Conservation (phyloP, 2,797 vertebrate species). For the Aulostomus chinensis region DNA sequence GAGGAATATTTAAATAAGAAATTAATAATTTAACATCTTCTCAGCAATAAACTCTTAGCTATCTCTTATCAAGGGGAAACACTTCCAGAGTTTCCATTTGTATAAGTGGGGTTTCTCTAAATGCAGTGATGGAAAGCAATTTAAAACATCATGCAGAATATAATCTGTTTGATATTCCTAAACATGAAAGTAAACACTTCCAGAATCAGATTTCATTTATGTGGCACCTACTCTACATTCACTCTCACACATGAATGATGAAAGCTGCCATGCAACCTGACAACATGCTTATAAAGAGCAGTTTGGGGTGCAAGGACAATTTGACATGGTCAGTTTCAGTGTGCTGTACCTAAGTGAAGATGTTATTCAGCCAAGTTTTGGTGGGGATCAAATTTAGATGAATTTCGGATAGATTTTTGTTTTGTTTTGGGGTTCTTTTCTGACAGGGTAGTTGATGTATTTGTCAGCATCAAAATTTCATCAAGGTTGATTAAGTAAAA, state of each 20-base stretch:
- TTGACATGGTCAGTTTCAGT: no score
- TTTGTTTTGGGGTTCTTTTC: no score
- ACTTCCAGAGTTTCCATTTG: conserved; percentile 2
- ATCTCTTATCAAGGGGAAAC: conserved; percentile 9
- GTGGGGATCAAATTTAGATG: no score
- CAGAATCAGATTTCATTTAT: no score
- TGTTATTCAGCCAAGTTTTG: no score
- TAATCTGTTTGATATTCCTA: conserved; percentile 10
- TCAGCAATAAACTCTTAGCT: conserved; percentile 5
- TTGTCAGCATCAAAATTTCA: conserved; percentile 8
- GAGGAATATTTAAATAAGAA: conserved; percentile 6
- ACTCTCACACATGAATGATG: no score
- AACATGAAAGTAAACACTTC: no score
- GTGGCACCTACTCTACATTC: no score
- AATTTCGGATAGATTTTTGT: no score
- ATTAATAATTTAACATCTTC: conserved; percentile 17
- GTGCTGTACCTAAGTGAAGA: neutral
- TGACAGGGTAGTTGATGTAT: neutral
- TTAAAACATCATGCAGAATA: conserved; percentile 1
- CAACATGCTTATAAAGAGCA: no score
- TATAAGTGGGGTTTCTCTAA: conserved; percentile 1
- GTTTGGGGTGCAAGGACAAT: no score
- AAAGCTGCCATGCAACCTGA: no score
- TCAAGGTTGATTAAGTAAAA: conserved; percentile 12
- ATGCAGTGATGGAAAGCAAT: conserved; percentile 7